phyloP scores from a whole-genome alignment of 2,113 vertebrate species.

The Alosa alosa region DNA sequence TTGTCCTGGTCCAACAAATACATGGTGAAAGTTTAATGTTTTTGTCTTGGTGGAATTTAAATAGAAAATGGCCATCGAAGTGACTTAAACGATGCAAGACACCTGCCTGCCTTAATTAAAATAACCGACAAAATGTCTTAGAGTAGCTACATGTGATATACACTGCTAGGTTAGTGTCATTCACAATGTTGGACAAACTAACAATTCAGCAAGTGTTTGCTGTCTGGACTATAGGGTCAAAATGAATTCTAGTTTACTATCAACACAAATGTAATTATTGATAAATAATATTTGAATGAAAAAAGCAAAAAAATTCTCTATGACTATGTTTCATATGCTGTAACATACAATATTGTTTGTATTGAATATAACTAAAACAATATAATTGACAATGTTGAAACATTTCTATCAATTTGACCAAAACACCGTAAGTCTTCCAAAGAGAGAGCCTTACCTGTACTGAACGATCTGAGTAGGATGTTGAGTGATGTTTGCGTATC shows the following conservation, averaged over 20 bases:
- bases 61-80: neutral
- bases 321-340: too few relatives aligned
- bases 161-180: neutral
- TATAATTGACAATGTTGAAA: too few relatives aligned
- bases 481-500: neutral
- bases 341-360: too few relatives aligned
- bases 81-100: neutral
- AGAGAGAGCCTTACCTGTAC: slow-evolving; percentile 36
- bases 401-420: too few relatives aligned
- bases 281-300: too few relatives aligned
- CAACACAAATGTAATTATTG: too few relatives aligned
- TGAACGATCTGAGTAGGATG: slow-evolving; percentile 33
- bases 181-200: too few relatives aligned
- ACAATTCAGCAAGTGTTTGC: too few relatives aligned
- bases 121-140: neutral
- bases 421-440: neutral
- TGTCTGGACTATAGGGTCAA: too few relatives aligned
- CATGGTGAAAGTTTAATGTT: neutral
- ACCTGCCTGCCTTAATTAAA: neutral
- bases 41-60: neutral
- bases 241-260: too few relatives aligned
- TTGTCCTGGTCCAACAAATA: neutral
- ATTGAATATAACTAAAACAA: neutral
- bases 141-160: neutral
- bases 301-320: too few relatives aligned